Percentiles rank a stretch among this genome's conserved stretches.
These are phyloP conservation scores for Eretmochelys imbricata DNA, from an alignment of 2,113 vertebrate species.

Conservation along the genomic window DNA sequence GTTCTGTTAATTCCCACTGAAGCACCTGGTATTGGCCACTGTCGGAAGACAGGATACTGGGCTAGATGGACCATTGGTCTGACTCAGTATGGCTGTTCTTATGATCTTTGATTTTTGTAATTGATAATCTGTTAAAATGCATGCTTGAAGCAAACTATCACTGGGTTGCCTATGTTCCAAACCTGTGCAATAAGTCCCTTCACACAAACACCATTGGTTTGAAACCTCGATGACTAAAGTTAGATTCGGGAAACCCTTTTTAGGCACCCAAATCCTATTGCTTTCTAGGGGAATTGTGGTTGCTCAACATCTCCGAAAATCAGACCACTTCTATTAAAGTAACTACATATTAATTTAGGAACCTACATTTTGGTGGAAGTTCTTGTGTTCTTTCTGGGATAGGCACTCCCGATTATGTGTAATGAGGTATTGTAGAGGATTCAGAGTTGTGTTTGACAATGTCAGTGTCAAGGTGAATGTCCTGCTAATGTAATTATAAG, in stretches of 20 bases:
- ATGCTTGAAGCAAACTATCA: neutral
- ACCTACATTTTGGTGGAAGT: neutral
- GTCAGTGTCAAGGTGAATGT: neutral
- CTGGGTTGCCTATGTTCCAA: neutral
- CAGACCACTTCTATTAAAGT: neutral
- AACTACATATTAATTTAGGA: neutral
- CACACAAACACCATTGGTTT: neutral
- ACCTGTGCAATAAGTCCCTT: neutral
- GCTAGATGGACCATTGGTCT: neutral
- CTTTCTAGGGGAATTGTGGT: neutral
- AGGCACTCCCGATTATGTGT: neutral
- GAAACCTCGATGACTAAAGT: neutral
- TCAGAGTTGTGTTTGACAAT: neutral
- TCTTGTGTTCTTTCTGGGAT: neutral
- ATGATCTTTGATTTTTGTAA: neutral
- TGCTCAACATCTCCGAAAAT: neutral
- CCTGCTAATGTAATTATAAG: neutral
- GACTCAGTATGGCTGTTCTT: neutral
- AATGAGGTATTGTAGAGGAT: neutral
- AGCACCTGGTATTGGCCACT: neutral
- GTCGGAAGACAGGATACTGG: neutral
- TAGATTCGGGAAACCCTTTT: neutral
- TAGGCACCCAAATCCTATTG: neutral
- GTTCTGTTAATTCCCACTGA: neutral
- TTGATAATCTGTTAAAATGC: constrained; percentile 12